These are phyloP conservation scores for Drosophila insularis DNA, from an alignment of 1,140 invertebrate genomes.

Conservation along the genomic window DNA sequence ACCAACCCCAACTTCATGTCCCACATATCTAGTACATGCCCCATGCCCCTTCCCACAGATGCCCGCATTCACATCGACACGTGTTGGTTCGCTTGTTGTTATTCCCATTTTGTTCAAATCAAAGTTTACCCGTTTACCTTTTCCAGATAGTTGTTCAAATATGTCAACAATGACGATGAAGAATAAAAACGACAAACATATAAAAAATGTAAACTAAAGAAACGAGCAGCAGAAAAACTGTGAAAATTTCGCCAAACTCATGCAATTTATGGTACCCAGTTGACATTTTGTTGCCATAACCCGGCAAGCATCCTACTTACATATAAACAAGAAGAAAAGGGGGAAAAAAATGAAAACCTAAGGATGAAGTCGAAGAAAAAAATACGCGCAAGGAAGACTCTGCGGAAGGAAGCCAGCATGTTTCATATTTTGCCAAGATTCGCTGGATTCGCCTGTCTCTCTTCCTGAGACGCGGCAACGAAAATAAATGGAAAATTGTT, in stretches of 20 bases:
- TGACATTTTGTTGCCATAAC: conserved; percentile 78
- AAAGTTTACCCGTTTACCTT: conserved; percentile 69
- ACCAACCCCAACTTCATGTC: neutral
- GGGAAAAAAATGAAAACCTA: conserved; percentile 26
- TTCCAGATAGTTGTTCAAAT: conserved; percentile 66
- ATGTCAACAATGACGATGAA: conserved; percentile 67
- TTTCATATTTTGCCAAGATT: conserved; percentile 76
- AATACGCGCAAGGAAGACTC: conserved; percentile 11
- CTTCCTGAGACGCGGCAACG: conserved; percentile 31
- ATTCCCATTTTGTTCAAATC: conserved; percentile 43
- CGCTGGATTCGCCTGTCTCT: conserved; percentile 27
- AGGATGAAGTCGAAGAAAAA: conserved; percentile 26
- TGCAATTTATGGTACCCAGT: conserved; percentile 73
- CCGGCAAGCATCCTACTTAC: conserved; percentile 15
- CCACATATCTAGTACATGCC: neutral
- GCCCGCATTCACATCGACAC: conserved; percentile 39
- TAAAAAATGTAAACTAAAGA: neutral
- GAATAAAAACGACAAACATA: conserved; percentile 9
- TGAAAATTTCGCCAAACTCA: conserved; percentile 69
- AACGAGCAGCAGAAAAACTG: conserved; percentile 42
- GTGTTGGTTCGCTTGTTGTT: conserved; percentile 61
- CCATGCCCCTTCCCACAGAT: neutral
- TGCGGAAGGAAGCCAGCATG: conserved; percentile 52
- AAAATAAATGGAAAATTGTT: conserved; percentile 70
- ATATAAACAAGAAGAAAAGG: too few relatives aligned